Conservation (phyloP, 2,888 invertebrate genomes). For the Aphodius sticticus region DNA sequence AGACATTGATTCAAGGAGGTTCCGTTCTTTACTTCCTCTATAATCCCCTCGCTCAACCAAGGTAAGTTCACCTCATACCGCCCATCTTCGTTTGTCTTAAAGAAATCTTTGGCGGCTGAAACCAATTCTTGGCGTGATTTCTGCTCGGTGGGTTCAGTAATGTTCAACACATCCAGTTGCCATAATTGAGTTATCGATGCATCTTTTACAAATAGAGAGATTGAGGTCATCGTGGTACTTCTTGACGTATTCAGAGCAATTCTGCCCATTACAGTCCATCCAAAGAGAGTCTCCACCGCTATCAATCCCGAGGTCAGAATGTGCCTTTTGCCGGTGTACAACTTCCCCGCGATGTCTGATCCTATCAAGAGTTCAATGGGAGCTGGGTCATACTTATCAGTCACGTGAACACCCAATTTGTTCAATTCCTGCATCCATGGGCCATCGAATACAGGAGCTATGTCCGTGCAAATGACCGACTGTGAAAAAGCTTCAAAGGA, state of each 20-base stretch:
- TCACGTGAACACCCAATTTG: not conserved
- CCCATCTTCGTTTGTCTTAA: slow-evolving; percentile 34
- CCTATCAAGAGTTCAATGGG: not conserved
- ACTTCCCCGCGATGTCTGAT: slow-evolving; percentile 7
- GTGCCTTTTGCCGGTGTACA: not conserved
- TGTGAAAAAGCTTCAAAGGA: slow-evolving; percentile 13
- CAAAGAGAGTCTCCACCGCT: not conserved
- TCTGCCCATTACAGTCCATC: slow-evolving; percentile 8
- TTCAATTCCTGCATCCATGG: not conserved
- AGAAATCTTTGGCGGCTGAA: slow-evolving; percentile 43
- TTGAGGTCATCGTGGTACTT: slow-evolving; percentile 19
- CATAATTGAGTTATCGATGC: slow-evolving; percentile 47
- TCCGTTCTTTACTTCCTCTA: not conserved
- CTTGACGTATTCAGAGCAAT: slow-evolving; percentile 5
- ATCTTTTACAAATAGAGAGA: slow-evolving; percentile 21
- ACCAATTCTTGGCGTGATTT: slow-evolving; percentile 41
- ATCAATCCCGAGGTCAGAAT: not conserved
- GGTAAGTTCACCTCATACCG: slow-evolving; percentile 50
- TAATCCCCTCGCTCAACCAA: too few species aligned
- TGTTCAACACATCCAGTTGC: slow-evolving; percentile 49
- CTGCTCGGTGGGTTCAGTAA: slow-evolving; percentile 47
- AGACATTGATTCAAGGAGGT: slow-evolving; percentile 14
- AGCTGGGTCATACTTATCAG: not conserved
- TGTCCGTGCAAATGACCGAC: not conserved
- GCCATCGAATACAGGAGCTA: not conserved